These are phyloP conservation scores for Belonocnema kinseyi DNA, from an alignment of 1,140 invertebrate genomes.

Conservation along the genomic window DNA sequence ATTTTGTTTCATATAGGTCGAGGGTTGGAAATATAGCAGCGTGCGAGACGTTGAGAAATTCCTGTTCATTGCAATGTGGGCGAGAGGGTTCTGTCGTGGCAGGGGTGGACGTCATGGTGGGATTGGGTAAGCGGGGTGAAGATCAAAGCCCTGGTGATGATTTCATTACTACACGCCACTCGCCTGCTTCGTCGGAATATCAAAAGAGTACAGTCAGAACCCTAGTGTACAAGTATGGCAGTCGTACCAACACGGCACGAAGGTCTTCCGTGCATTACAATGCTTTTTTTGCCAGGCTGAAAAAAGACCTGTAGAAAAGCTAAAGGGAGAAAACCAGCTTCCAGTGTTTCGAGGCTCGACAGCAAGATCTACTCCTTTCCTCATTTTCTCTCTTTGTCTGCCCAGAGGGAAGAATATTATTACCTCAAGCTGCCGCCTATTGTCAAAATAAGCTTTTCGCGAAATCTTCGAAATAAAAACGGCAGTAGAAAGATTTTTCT, in stretches of 20 bases:
- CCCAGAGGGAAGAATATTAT: constrained; percentile 68
- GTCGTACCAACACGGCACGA: constrained; percentile 36
- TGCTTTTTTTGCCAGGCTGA: constrained; percentile 28
- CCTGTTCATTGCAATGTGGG: constrained; percentile 37
- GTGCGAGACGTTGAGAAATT: constrained; percentile 34
- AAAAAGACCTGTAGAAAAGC: constrained; percentile 45
- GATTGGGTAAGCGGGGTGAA: constrained; percentile 58
- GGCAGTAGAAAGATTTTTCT: constrained; percentile 37
- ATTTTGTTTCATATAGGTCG: constrained; percentile 26
- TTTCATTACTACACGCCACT: constrained; percentile 74
- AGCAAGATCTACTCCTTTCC: constrained; percentile 26
- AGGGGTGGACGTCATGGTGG: constrained; percentile 48
- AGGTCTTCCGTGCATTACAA: constrained; percentile 56
- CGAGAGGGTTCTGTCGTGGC: constrained; percentile 48
- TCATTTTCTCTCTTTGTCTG: constrained; percentile 35
- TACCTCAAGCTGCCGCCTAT: constrained; percentile 70
- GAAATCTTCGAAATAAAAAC: constrained; percentile 44
- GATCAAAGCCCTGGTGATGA: constrained; percentile 75
- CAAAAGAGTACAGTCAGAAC: constrained; percentile 67
- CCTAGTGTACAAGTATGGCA: constrained; percentile 38
- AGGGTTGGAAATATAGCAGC: constrained; percentile 22
- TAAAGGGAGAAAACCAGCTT: constrained; percentile 44
- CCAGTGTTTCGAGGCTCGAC: constrained; percentile 38
- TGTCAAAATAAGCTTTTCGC: constrained; percentile 64
- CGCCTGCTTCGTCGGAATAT: constrained; percentile 73